phyloP scores from a whole-genome alignment of 1,140 invertebrate genomes.

The Pseudomyrmex sp. region DNA sequence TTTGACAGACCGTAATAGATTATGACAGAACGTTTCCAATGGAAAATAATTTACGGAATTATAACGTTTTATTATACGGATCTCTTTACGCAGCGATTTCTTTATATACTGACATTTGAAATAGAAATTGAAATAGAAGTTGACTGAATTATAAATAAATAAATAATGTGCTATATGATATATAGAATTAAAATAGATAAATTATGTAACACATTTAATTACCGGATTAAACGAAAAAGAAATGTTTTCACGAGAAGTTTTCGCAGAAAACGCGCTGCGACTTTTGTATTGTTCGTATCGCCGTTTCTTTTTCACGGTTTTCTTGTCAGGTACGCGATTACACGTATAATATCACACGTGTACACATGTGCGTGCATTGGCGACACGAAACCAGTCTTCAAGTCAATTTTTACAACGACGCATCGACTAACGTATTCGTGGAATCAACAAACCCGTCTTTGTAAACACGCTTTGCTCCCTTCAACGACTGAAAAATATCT shows the following conservation, averaged over 20 bases:
- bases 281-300: not conserved
- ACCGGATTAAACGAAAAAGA: not conserved
- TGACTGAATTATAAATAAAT: too few species aligned
- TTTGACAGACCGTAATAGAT: slow-evolving; percentile 8
- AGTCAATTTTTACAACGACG: slow-evolving; percentile 74
- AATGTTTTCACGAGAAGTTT: slow-evolving; percentile 4
- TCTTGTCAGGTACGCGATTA: slow-evolving; percentile 39
- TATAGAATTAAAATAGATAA: too few species aligned
- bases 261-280: not conserved
- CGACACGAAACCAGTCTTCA: slow-evolving; percentile 77
- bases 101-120: too few species aligned
- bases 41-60: not conserved
- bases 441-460: slow-evolving; percentile 72
- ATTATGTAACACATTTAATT: too few species aligned
- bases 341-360: slow-evolving; percentile 57
- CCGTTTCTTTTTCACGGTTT: slow-evolving; percentile 34
- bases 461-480: slow-evolving; percentile 31
- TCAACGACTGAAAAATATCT: slow-evolving; percentile 9
- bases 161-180: too few species aligned
- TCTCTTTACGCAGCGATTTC: too few species aligned
- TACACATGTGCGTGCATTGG: slow-evolving; percentile 67
- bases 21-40: not conserved
- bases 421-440: slow-evolving; percentile 74
- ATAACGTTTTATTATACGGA: not conserved
- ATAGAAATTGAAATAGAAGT: too few species aligned